Evolutionary conservation across 2,797 vertebrate species (phyloP).

Genomic region (Hydrolagus colliei): DNA sequence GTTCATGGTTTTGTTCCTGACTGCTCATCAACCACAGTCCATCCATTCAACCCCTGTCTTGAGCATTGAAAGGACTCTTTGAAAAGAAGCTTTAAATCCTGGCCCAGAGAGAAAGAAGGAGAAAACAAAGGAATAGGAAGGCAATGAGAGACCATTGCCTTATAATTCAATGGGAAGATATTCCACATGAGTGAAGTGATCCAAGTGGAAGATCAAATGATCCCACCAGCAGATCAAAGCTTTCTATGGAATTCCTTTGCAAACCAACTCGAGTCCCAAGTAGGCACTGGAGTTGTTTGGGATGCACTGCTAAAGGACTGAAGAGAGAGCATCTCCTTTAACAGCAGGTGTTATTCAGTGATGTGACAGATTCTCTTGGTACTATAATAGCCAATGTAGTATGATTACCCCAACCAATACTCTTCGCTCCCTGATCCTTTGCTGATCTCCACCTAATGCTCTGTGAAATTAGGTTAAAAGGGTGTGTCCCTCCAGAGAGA

Average conservation of each 20-base stretch:
- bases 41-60: slow-evolving; percentile 1
- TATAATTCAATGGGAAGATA: neutral
- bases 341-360: neutral
- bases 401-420: neutral
- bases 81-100: neutral
- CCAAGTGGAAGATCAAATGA: slow-evolving; percentile 26
- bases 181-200: neutral
- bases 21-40: neutral
- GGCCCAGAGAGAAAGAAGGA: neutral
- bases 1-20: slow-evolving; percentile 18
- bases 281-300: neutral
- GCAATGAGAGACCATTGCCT: neutral
- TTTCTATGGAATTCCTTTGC: neutral
- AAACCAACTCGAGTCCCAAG: neutral
- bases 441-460: too few species aligned
- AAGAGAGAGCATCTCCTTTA: neutral
- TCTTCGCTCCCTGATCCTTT: too few species aligned
- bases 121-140: slow-evolving; percentile 13
- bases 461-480: too few species aligned
- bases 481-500: too few species aligned
- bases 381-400: neutral
- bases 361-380: neutral
- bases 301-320: too few species aligned
- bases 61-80: neutral
- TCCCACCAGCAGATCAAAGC: neutral